Evolutionary conservation across 1,140 invertebrate genomes (phyloP), one percentile per base, ranked within the genome.

Genomic region (Drosophila subpulchrella): DNA sequence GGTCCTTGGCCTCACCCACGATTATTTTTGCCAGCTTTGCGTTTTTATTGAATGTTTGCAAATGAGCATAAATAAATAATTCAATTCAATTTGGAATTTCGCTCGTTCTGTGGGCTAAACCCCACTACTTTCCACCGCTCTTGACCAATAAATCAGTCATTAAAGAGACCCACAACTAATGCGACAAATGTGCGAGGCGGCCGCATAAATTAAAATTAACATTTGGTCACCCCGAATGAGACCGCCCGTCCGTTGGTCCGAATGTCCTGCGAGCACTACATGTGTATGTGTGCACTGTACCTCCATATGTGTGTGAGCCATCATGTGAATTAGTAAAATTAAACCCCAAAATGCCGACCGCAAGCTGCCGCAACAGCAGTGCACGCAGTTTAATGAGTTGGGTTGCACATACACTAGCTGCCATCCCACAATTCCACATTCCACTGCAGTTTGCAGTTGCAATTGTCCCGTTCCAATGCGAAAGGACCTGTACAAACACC

Each of bases 131-230:
- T 55, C 41, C 13, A 15, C 57, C 32, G 44, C 65, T 72, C 67
- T 61, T 61, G 63, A 89, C 83, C 83, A 83, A 89, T 88, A 88
- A 88, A 88, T 88, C 83, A 88, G 66, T 88, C 83, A 88, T 88
- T 88, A 89, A 88, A 88, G 80, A 71, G 83, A 63, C 75, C 80
- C 84, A 74, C 54, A 88, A 83, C 75, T 76, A 88, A 83, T 83
- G 76, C 83, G 83, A 83, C 83, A 88, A 88, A 88, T 88, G 83
- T 73, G 72, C 81, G 81, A 83, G 67, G 60, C 65, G 76, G 72
- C 72, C 76, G 86, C 83, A 86, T 86, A 86, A 86, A 86, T 86
- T 88, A 88, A 86, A 86, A 86, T 86, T 88, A 80, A 83, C 83
- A 86, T 88, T 88, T 67, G 79, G 36, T 76, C 58, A 58, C 70